Conservation (phyloP, 1,140 invertebrate genomes). For the Drosophila tsacasi region DNA sequence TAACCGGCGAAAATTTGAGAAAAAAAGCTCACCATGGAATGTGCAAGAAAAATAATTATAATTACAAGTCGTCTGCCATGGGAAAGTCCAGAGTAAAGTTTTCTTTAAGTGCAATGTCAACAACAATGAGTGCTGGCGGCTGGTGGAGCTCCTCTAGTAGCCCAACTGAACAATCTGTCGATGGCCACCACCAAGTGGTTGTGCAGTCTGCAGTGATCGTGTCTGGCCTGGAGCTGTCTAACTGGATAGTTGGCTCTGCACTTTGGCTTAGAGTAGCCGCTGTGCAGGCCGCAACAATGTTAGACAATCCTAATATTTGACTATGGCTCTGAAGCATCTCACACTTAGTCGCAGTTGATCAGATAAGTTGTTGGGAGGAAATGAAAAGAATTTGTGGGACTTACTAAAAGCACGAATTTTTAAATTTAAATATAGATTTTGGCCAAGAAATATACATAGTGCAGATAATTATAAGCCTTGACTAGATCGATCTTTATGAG, state of each 20-base stretch:
- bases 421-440: not conserved
- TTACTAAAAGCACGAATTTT: not conserved
- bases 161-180: constrained; percentile 27
- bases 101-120: constrained; percentile 48
- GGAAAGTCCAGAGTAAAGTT: constrained; percentile 47
- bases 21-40: constrained; percentile 27
- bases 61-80: constrained; percentile 44
- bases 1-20: constrained; percentile 33
- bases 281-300: not conserved
- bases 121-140: constrained; percentile 27
- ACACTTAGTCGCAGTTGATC: not conserved
- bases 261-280: not conserved
- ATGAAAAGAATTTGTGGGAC: too few relatives aligned
- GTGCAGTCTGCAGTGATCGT: constrained; percentile 39
- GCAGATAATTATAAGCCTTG: not conserved
- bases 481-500: not conserved
- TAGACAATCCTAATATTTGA: constrained; percentile 22
- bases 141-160: constrained; percentile 1
- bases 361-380: not conserved
- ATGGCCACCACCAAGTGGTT: constrained; percentile 28
- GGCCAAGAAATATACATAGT: not conserved
- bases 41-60: constrained; percentile 51
- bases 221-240: constrained; percentile 44
- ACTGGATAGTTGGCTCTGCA: constrained; percentile 43
- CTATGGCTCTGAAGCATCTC: not conserved